phyloP scores from a whole-genome alignment of 1,140 invertebrate species.

The Sitobion miscanthi region DNA sequence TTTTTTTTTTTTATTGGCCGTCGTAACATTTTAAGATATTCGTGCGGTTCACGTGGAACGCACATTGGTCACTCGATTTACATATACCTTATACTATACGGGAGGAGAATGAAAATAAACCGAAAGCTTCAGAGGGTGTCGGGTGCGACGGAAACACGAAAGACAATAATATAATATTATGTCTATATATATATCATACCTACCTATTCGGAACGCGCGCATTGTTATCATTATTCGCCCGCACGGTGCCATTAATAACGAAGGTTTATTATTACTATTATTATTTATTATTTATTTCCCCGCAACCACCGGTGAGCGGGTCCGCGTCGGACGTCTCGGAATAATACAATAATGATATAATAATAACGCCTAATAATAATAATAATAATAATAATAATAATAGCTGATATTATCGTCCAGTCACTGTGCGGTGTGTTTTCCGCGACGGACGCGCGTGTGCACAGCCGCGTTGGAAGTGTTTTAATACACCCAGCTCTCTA shows the following conservation, averaged over 20 bases:
- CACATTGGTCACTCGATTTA: background rate
- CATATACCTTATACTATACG: background rate
- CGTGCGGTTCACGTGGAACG: background rate
- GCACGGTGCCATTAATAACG: background rate
- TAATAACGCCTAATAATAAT: background rate
- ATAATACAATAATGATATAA: slow-evolving; percentile 3
- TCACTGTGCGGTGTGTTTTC: slow-evolving; percentile 12
- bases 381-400: background rate
- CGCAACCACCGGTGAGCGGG: background rate
- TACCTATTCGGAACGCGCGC: background rate
- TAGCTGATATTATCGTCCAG: background rate
- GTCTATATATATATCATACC: background rate
- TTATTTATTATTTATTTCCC: background rate
- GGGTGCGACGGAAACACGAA: background rate
- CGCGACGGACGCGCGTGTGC: background rate
- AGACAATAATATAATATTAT: background rate
- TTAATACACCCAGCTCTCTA: background rate
- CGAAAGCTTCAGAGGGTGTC: background rate
- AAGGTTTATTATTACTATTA: background rate
- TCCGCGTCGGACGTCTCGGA: background rate
- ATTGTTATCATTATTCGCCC: background rate
- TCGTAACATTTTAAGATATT: background rate
- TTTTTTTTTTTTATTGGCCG: too few species aligned
- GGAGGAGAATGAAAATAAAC: background rate
- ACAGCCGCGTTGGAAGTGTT: background rate